A percentile compares a stretch with the other conserved stretches of the same genome.
phyloP scores from a whole-genome alignment of 1,140 invertebrate genomes.

The Sesamia nonagrioides region DNA sequence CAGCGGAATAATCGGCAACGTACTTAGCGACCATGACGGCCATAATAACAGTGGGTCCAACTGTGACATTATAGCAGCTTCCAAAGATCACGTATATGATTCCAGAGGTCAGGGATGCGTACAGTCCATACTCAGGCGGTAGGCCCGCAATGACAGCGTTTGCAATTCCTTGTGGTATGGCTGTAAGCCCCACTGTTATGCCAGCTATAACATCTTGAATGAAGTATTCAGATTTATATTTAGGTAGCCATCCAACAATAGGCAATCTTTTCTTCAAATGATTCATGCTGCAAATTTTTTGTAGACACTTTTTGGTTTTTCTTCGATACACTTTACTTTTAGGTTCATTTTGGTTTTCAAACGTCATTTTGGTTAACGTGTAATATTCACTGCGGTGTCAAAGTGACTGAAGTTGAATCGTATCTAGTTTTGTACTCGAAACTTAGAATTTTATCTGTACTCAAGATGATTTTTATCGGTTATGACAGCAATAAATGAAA shows the following conservation, averaged over 20 bases:
- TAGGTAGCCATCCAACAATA: slow-evolving; percentile 90
- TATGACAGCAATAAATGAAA: slow-evolving; percentile 9
- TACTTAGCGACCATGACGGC: slow-evolving; percentile 92
- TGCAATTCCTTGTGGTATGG: slow-evolving; percentile 95
- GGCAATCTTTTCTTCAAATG: slow-evolving; percentile 88
- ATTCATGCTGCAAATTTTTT: slow-evolving; percentile 76
- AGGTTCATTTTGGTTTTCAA: neutral
- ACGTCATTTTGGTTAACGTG: slow-evolving; percentile 43
- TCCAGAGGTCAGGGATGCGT: slow-evolving; percentile 95
- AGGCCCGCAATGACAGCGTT: slow-evolving; percentile 93
- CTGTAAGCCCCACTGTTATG: slow-evolving; percentile 94
- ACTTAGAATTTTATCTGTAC: slow-evolving; percentile 5
- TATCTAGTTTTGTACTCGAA: neutral
- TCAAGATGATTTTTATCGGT: slow-evolving; percentile 3
- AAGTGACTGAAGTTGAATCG: neutral
- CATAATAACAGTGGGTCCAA: slow-evolving; percentile 94
- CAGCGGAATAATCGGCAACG: slow-evolving; percentile 88
- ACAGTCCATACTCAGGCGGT: slow-evolving; percentile 92
- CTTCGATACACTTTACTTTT: slow-evolving; percentile 15
- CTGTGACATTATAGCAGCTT: slow-evolving; percentile 95
- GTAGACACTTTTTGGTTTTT: slow-evolving; percentile 61
- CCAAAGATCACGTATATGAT: slow-evolving; percentile 95
- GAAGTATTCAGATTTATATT: slow-evolving; percentile 88
- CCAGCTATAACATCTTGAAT: slow-evolving; percentile 91
- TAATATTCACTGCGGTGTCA: neutral